phyloP scores from a whole-genome alignment of 2,113 vertebrate species.

The Cercopithecus mona region DNA sequence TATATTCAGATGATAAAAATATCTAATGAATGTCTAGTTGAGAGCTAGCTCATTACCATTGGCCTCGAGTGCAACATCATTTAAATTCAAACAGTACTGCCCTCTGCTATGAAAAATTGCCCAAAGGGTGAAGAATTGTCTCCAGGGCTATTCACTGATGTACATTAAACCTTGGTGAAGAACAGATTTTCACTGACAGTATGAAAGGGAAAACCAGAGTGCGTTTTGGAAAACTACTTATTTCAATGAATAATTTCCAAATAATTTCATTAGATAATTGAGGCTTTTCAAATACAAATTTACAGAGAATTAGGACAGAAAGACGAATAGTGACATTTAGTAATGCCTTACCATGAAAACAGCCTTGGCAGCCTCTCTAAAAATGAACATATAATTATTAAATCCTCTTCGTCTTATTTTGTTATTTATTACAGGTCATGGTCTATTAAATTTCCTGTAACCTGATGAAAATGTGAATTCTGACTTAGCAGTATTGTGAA shows the following conservation, averaged over 20 bases:
- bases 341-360: neutral
- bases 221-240: conserved; percentile 51
- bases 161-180: conserved; percentile 48
- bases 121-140: conserved; percentile 57
- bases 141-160: conserved; percentile 41
- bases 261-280: conserved; percentile 75
- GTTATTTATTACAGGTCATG: conserved; percentile 13
- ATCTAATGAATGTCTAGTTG: conserved; percentile 45
- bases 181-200: conserved; percentile 54
- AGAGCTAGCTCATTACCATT: conserved; percentile 62
- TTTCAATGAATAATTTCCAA: conserved; percentile 74
- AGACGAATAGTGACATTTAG: conserved; percentile 34
- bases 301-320: conserved; percentile 61
- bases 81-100: conserved; percentile 74
- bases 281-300: conserved; percentile 56
- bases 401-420: conserved; percentile 8
- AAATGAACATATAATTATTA: conserved; percentile 44
- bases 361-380: neutral
- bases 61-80: conserved; percentile 56
- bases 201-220: conserved; percentile 61
- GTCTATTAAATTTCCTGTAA: neutral
- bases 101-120: conserved; percentile 42
- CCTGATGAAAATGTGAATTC: neutral
- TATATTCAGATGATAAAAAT: conserved; percentile 40
- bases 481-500: neutral